Conservation (phyloP, 2,113 vertebrate genomes). For the Heteronetta atricapilla region DNA sequence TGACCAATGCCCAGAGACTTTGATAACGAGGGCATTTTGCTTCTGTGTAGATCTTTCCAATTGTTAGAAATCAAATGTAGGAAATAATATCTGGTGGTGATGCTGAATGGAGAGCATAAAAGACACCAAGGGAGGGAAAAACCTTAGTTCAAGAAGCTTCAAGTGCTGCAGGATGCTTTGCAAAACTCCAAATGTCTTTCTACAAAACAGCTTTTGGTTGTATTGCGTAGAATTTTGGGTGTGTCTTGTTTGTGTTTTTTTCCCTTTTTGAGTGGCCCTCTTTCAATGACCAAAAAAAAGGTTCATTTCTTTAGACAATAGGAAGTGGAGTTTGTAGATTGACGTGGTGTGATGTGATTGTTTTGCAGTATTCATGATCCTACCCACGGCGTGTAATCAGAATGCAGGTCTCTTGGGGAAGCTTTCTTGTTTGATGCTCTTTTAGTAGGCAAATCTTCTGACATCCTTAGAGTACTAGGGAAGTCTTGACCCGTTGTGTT, state of each 20-base stretch:
- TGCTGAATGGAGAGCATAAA: neutral
- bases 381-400: neutral
- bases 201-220: neutral
- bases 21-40: neutral
- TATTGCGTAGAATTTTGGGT: neutral
- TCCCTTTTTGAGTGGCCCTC: neutral
- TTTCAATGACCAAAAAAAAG: neutral
- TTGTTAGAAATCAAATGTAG: neutral
- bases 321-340: neutral
- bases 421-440: neutral
- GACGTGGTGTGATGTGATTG: accelerated
- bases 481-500: neutral
- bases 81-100: neutral
- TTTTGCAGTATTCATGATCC: neutral
- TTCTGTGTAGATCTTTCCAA: neutral
- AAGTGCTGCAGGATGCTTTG: neutral
- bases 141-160: accelerated
- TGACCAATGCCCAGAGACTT: neutral
- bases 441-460: neutral
- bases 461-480: neutral
- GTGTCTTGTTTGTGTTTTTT: neutral
- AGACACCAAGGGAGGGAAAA: neutral
- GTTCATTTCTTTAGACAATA: neutral
- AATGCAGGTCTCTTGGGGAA: neutral
- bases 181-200: neutral